Base-by-base conservation (phyloP, 1,140 invertebrate genomes). In the Sycophila sp. region DNA sequence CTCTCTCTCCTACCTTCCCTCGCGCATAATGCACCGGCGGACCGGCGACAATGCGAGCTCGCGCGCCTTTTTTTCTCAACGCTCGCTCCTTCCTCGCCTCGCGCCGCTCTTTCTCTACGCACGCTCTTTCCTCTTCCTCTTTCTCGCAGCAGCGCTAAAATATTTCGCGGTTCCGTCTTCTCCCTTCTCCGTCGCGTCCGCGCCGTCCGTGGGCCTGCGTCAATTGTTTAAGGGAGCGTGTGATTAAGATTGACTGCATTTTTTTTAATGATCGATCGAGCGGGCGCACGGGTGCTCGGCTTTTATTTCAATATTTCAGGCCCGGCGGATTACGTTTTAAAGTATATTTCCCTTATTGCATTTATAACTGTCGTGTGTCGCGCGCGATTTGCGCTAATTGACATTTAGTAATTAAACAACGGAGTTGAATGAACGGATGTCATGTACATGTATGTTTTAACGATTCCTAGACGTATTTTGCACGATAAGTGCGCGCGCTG, bases 331-430 rank as follows among this genome's bases (percentile, higher is more conserved):
- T 58, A 58, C 55, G 49, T 56, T 65, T 71, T 71, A 60, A 60
- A 59, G 55, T 49, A 60, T 60, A 59, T 71, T 34, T 65, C 62
- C 24, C 45, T 65, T 34, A 60, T 71, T 65, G 62, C 47, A 65
- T 59, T 65, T 40, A 60, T 66, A 22, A 71, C 60, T 56, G 62
- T 40, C 62, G 62, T 56, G 49, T 63, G 53, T 56, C 59, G 15
- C 30, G 17, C 45, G 28, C 45, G 51, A 64, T 64, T 63, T 26
- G n/a, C 17, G 3, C 68, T 49, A 70, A 70, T 70, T 70, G 68
- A 64, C 68, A 58, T 45, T 36, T 19, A 40, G 62, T 71, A 65
- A 71, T 71, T 71, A 66, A 65, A 66, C 53, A 71, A 71, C 4
- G 17, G 2, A 69, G 49, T 40, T 36, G 24, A 55, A 53, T 30